Evolutionary conservation across 2,113 vertebrate species (phyloP).

Genomic region (Laticauda laticaudata): DNA sequence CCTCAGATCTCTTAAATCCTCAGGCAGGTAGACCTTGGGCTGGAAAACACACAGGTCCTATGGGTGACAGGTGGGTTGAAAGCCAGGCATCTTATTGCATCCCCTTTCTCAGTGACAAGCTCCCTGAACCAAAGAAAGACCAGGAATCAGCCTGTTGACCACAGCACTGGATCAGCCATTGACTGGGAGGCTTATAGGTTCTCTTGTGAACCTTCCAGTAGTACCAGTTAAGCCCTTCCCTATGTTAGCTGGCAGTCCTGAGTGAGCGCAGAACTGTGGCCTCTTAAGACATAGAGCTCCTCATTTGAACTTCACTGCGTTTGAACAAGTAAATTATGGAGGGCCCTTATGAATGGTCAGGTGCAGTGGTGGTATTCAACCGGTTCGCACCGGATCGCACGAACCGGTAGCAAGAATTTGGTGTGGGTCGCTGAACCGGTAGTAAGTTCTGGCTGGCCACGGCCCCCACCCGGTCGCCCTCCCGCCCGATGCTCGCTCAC

Average conservation of each 20-base stretch:
- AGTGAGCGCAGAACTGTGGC: background rate
- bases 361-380: background rate
- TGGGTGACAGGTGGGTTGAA: background rate
- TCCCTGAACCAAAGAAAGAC: background rate
- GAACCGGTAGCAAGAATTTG: no score
- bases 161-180: background rate
- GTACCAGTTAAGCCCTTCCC: background rate
- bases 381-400: no score
- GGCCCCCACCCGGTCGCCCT: no score
- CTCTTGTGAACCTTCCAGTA: background rate
- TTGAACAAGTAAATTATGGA: background rate
- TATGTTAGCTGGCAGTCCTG: background rate
- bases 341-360: background rate
- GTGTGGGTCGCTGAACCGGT: no score
- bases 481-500: no score
- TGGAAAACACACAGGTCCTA: background rate
- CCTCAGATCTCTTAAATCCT: background rate
- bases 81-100: background rate
- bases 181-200: background rate
- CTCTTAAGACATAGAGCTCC: background rate
- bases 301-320: background rate
- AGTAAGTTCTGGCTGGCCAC: no score
- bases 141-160: background rate
- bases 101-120: background rate
- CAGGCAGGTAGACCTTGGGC: background rate